Evolutionary conservation across 2,888 invertebrate genomes (phyloP).

Genomic region (Agonopterix alstromeriana): DNA sequence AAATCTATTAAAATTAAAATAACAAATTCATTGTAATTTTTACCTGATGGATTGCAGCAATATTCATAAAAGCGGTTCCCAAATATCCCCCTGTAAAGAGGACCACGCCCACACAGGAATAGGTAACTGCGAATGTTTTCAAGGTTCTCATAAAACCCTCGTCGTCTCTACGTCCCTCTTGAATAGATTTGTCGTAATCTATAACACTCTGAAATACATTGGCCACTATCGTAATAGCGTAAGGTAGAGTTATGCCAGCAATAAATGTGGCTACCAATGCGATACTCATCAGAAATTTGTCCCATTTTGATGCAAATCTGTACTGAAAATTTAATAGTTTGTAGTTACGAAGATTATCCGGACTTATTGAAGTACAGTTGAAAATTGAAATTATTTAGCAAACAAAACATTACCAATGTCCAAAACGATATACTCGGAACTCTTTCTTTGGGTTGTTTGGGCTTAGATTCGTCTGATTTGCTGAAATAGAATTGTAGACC

Average conservation of each 20-base stretch:
- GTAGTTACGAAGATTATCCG: background rate
- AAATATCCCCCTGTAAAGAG: conserved; percentile 80
- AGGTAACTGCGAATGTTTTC: conserved; percentile 76
- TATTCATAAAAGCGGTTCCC: conserved; percentile 82
- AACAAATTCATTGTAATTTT: background rate
- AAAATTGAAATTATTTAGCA: background rate
- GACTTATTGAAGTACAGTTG: background rate
- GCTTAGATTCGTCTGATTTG: no score
- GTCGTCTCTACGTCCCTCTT: conserved; percentile 23
- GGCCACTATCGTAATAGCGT: conserved; percentile 83
- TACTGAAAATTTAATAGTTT: conserved; percentile 73
- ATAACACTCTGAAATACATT: conserved; percentile 79
- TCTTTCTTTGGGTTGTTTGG: background rate
- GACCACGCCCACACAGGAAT: conserved; percentile 76
- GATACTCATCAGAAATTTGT: conserved; percentile 74
- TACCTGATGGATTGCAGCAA: conserved; percentile 83
- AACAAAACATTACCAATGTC: conserved; percentile 30
- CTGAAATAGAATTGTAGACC: no score
- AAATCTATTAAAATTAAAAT: background rate
- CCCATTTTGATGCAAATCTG: conserved; percentile 78
- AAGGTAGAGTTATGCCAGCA: conserved; percentile 80
- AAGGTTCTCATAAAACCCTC: conserved; percentile 69
- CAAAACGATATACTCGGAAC: conserved; percentile 41
- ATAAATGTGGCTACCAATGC: conserved; percentile 75
- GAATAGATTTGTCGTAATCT: conserved; percentile 39